Base-by-base conservation (phyloP, 2,888 invertebrate genomes). In the Hecatera dysodea region DNA sequence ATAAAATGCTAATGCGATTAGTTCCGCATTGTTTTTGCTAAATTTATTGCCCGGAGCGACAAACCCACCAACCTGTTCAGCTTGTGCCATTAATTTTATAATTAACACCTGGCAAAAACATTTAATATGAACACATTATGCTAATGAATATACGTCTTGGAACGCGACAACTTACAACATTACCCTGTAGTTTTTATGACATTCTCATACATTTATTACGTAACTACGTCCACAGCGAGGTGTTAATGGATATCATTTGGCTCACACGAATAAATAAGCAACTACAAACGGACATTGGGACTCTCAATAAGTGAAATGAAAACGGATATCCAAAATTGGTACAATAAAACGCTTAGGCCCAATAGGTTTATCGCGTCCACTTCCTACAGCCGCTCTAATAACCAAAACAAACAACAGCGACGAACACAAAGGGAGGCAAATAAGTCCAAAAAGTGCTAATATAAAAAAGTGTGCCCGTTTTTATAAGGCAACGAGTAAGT, bases 331-430 rank as follows among this genome's bases (percentile, higher is more conserved):
- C 90, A 88, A 92, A 93, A 94, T 93, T 93, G 94, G 90, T 94
- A 93, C 94, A 94, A 96, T 96, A 95, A 95, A 96, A 95, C 95
- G 95, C 93, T 95, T 95, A 95, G 92, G 90, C 88, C 89, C 92
- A 93, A 95, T 95, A 94, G 92, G 91, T 94, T 95, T 95, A 95
- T 95, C 94, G 89, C 88, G 91, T 90, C 92, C 94, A 96, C 95
- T 95, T 96, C 96, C 96, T 95, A 95, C 90, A 92, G 93, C 86
- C 92, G 90, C 91, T 88, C 92, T 94, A 95, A 95, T 95, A 94
- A 94, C 94, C 93, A 95, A 96, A 96, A 96, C 95, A 96, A 96
- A 95, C 95, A 95, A 92, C 90, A 86, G 89, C 91, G 90, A 92
- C 90, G 87, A 88, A 91, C 93, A 95, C 95, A 95, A 95, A 95